Evolutionary conservation across 2,797 vertebrate species (phyloP).

Genomic region (Hippoglossus hippoglossus): DNA sequence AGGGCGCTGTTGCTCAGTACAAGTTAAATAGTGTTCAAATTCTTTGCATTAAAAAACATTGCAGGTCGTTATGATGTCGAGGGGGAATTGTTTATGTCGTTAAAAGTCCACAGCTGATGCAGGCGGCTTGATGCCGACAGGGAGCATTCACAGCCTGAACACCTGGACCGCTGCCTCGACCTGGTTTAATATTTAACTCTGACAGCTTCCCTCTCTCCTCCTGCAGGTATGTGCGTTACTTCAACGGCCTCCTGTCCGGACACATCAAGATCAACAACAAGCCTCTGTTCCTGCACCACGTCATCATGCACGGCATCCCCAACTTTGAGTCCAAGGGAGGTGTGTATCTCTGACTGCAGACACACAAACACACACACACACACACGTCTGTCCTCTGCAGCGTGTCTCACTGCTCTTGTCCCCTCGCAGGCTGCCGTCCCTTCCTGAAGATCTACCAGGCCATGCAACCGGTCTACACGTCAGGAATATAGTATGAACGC

Average conservation of each 20-base stretch:
- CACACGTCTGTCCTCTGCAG: neutral
- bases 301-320: constrained; percentile 98
- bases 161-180: neutral
- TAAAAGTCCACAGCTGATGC: no score
- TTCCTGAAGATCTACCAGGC: constrained; percentile 99
- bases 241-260: constrained; percentile 95
- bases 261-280: constrained; percentile 99
- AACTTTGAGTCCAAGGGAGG: constrained; percentile 97
- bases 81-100: no score
- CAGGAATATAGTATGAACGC: constrained; percentile 93
- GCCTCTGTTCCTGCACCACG: constrained; percentile 95
- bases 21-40: no score
- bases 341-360: constrained; percentile 52
- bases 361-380: neutral
- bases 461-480: constrained; percentile 97
- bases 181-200: neutral
- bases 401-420: neutral
- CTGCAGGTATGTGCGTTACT: constrained; percentile 93
- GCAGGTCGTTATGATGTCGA: no score
- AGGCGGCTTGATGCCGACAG: neutral
- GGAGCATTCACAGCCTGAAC: no score
- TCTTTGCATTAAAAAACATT: no score
- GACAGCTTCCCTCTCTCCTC: neutral
- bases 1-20: no score
- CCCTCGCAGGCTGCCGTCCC: constrained; percentile 90